These are phyloP conservation scores for Limnephilus auricula DNA, from an alignment of 2,888 invertebrate genomes.

Conservation along the genomic window DNA sequence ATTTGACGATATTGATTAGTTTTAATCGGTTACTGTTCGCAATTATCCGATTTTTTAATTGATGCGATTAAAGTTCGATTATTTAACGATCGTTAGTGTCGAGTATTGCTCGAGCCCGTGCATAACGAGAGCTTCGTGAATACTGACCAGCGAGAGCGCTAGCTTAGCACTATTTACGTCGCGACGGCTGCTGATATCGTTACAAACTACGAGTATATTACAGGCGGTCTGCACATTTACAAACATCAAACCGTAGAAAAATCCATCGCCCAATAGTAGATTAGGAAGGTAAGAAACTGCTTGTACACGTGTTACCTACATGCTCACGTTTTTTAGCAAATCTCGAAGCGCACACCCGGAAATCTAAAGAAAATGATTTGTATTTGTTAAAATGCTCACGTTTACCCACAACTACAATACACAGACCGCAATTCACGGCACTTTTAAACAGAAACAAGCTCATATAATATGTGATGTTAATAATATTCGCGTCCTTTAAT, in stretches of 20 bases:
- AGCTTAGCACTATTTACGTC: constrained; percentile 29
- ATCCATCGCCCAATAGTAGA: not conserved
- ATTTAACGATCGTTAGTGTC: not conserved
- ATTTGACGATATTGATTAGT: not conserved
- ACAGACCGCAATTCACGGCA: too few relatives aligned
- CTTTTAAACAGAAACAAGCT: too few relatives aligned
- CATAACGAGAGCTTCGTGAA: constrained; percentile 15
- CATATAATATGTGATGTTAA: too few relatives aligned
- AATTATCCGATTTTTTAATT: not conserved
- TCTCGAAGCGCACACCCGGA: too few relatives aligned
- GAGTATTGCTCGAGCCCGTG: constrained; percentile 32
- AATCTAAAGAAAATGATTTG: too few relatives aligned
- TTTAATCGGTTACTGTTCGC: not conserved
- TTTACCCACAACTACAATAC: too few relatives aligned
- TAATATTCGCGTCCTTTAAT: too few relatives aligned
- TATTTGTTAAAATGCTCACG: too few relatives aligned
- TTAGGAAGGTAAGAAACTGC: not conserved
- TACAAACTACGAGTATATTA: not conserved
- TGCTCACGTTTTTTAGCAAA: too few relatives aligned
- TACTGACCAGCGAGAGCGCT: constrained; percentile 5
- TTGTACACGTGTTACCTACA: too few relatives aligned
- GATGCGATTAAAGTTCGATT: not conserved
- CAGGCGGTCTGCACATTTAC: not conserved
- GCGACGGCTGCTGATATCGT: not conserved
- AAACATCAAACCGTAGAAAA: not conserved